These are phyloP conservation scores for Steinernema carpocapsae DNA, from an alignment of 2,888 invertebrate genomes.

Conservation along the genomic window DNA sequence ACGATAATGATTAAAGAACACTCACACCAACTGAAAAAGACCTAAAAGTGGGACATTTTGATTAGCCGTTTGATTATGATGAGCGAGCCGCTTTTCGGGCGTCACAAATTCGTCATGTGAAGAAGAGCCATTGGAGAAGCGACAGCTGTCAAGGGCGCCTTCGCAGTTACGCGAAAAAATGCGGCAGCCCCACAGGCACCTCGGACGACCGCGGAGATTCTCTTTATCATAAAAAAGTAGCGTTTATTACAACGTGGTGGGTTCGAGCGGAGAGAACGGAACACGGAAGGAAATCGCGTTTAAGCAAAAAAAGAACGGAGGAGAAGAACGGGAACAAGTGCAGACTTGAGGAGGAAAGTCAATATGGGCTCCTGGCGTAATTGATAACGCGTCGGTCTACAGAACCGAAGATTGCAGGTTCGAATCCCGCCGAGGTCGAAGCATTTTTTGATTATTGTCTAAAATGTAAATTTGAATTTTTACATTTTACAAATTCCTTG, in stretches of 20 bases:
- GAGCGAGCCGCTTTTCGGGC: not conserved
- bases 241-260: slow-evolving; percentile 16
- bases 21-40: not conserved
- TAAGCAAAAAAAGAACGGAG: too few relatives aligned
- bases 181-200: not conserved
- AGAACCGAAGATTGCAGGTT: too few relatives aligned
- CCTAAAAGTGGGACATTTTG: too few relatives aligned
- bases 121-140: too few relatives aligned
- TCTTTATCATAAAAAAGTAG: not conserved
- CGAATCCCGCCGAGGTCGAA: too few relatives aligned
- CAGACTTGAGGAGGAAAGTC: not conserved
- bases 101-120: slow-evolving; percentile 18
- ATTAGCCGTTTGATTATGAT: too few relatives aligned
- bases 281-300: too few relatives aligned
- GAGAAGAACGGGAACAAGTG: not conserved
- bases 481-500: too few relatives aligned
- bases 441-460: too few relatives aligned
- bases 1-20: not conserved
- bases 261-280: too few relatives aligned
- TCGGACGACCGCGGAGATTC: not conserved
- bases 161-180: not conserved
- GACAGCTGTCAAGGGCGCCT: slow-evolving; percentile 24
- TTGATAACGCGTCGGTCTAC: too few relatives aligned
- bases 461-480: too few relatives aligned
- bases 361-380: slow-evolving; percentile 17